These are phyloP conservation scores for Somateria mollissima DNA, from an alignment of 2,797 vertebrate species.

Conservation along the genomic window DNA sequence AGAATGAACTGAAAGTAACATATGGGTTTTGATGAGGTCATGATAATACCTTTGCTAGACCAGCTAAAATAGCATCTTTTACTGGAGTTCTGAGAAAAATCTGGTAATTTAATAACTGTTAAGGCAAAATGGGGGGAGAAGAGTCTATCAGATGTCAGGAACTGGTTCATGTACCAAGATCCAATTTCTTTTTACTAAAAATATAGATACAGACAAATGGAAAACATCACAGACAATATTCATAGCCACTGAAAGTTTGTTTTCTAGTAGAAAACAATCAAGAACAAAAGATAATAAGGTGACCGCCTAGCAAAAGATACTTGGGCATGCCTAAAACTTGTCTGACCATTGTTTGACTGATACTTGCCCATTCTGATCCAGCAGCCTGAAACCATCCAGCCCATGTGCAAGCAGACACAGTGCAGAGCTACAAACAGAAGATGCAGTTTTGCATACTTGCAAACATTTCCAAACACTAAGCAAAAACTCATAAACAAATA, in stretches of 20 bases:
- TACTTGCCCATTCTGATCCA: background rate
- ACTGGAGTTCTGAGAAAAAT: background rate
- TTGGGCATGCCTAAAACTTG: background rate
- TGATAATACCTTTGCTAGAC: background rate
- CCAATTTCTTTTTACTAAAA: background rate
- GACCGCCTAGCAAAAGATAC: background rate
- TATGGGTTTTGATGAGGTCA: background rate
- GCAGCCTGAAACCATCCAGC: background rate
- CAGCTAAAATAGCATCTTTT: slow-evolving; percentile 24
- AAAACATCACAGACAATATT: background rate
- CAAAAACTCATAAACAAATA: background rate
- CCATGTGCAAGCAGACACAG: background rate
- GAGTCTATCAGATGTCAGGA: background rate
- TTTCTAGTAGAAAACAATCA: background rate
- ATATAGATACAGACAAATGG: background rate
- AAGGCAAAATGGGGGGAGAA: background rate
- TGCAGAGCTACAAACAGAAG: background rate
- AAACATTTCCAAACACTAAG: background rate
- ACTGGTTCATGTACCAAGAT: background rate
- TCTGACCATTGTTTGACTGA: background rate
- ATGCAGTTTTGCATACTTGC: background rate
- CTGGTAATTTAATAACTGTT: background rate
- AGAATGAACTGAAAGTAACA: background rate
- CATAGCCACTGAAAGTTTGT: background rate
- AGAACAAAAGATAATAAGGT: background rate